These are phyloP conservation scores for Schlechtendalia chinensis DNA, from an alignment of 1,140 invertebrate genomes.

Conservation along the genomic window DNA sequence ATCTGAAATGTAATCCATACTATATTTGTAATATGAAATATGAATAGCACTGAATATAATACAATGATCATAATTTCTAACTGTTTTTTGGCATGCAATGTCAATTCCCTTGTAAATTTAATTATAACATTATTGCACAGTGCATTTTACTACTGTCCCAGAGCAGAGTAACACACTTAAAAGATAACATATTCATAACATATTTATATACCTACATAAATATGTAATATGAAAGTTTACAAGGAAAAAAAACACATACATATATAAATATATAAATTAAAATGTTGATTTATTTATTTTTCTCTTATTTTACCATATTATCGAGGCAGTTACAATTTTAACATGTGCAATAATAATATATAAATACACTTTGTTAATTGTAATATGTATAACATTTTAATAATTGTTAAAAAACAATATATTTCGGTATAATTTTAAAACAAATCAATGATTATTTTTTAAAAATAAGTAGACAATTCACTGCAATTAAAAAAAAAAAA, in stretches of 20 bases:
- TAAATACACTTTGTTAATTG: not conserved
- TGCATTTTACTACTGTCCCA: too few species aligned
- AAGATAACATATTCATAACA: too few species aligned
- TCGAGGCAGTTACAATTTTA: not conserved
- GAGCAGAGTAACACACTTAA: too few species aligned
- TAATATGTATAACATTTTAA: not conserved
- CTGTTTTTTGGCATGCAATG: too few species aligned
- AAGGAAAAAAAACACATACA: not conserved
- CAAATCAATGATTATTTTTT: constrained; percentile 21
- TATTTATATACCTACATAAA: too few species aligned
- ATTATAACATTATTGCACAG: too few species aligned
- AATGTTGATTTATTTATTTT: constrained; percentile 17
- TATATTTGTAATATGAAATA: too few species aligned
- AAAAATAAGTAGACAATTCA: constrained; percentile 13
- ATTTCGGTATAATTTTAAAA: constrained; percentile 16
- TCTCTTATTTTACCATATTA: not conserved
- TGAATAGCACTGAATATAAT: too few species aligned
- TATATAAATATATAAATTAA: not conserved
- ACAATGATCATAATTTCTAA: too few species aligned
- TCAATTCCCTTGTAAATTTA: too few species aligned
- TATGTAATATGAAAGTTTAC: not conserved
- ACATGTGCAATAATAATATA: not conserved
- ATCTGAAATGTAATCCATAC: too few species aligned
- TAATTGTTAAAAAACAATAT: constrained; percentile 8
- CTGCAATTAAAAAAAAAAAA: constrained; percentile 7